Evolutionary conservation across 2,113 vertebrate species (phyloP), one percentile per base, ranked within the genome.

Genomic region (Lepisosteus oculatus): DNA sequence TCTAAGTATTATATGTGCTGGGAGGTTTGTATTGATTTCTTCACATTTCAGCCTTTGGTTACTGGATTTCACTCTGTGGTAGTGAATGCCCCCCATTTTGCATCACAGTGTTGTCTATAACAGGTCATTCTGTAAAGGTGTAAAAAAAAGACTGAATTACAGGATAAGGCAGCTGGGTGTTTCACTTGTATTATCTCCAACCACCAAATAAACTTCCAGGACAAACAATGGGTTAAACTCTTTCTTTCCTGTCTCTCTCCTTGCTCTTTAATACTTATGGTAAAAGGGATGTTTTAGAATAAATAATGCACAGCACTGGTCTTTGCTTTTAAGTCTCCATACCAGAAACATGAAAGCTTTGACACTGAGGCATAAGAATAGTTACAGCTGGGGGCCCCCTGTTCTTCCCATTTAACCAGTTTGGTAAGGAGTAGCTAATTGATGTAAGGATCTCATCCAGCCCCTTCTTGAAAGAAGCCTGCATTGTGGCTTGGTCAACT

Each of bases 171-270:
- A 74, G 45, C 72, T 73, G 43, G 55, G 4, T 62, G 56, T 8
- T 55, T 13, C n/a, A 17, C 42, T 54, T 67, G 8, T 43, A 44
- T 72, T 69, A 15, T 43, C 57, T 70, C 63, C 29, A 61, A 61
- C 72, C 69, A 59, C 73, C 72, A 71, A 92, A 88, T 90, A 90
- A 90, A 91, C 77, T 81, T 83, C 78, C 80, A 82, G 78, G 74
- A 74, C 71, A 68, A 74, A 55, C 29, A 29, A 29, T 29, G 29
- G 29, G 29, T 2, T 29, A 29, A 29, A 1, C 41, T 66, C 3
- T 51, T 2, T 72, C 55, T 61, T n/a, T 42, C 66, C 70, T 77
- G 71, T 78, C 73, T 41, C 41, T 70, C 67, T 42, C 3, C 64
- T 62, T 75, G 17, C 69, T 43, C 29, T 29, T 29, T 29, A 29